These are phyloP conservation scores for Prunella strophiata DNA, from an alignment of 2,797 vertebrate species.

Conservation along the genomic window DNA sequence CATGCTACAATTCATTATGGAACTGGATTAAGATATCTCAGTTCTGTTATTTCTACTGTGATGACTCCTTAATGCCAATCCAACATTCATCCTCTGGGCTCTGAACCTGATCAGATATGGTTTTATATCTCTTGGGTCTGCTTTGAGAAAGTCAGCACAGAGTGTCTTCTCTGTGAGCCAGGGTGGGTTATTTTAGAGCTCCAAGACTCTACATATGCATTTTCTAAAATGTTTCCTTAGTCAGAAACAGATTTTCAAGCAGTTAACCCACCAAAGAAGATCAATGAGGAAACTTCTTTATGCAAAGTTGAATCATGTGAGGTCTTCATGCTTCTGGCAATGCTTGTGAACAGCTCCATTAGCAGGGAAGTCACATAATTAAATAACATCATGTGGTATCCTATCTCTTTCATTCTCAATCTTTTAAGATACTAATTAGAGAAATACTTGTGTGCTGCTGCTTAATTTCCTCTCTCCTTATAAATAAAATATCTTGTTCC, in stretches of 20 bases:
- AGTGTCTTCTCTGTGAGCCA: not conserved
- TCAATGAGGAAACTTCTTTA: constrained; percentile 49
- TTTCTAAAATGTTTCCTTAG: constrained; percentile 8
- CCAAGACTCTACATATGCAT: not conserved
- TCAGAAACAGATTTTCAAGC: constrained; percentile 53
- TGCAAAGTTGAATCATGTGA: constrained; percentile 56
- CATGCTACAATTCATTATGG: not conserved
- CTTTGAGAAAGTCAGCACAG: not conserved
- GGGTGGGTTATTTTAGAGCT: not conserved
- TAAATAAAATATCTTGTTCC: constrained; percentile 12
- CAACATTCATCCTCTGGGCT: fast-evolving
- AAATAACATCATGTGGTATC: constrained; percentile 52
- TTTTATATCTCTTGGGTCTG: not conserved
- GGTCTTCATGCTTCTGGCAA: constrained; percentile 50
- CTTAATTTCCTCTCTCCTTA: constrained; percentile 28
- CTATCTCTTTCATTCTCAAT: constrained; percentile 35
- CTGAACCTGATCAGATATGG: not conserved
- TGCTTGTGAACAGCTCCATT: constrained; percentile 54
- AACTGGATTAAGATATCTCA: not conserved
- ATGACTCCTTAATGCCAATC: not conserved
- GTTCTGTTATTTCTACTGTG: not conserved
- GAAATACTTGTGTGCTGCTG: constrained; percentile 46
- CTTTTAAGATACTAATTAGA: constrained; percentile 64
- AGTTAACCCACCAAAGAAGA: constrained; percentile 67
- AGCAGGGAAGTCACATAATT: constrained; percentile 62